These are phyloP conservation scores for Ondatra zibethicus DNA, from an alignment of 2,113 vertebrate species.

Conservation along the genomic window DNA sequence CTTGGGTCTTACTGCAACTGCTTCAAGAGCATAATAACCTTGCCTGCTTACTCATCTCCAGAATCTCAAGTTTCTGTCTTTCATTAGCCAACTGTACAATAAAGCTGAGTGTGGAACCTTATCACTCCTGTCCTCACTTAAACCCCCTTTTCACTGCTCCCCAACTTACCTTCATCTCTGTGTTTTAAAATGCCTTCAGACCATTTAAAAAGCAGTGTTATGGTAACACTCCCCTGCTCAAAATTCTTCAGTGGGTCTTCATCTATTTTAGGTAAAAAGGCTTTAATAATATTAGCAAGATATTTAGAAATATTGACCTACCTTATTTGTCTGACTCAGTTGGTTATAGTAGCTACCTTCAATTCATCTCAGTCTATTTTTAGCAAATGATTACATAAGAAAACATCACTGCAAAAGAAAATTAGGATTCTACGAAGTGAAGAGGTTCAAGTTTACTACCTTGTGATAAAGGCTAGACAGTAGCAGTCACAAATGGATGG, in stretches of 20 bases:
- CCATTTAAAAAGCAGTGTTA: not conserved
- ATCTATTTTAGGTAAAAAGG: slow-evolving; percentile 33
- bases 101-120: not conserved
- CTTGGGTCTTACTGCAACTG: slow-evolving; percentile 20
- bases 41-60: slow-evolving; percentile 44
- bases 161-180: not conserved
- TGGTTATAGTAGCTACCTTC: not conserved
- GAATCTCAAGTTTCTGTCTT: slow-evolving; percentile 6
- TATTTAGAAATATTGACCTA: not conserved
- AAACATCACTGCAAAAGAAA: not conserved
- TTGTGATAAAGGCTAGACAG: not conserved
- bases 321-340: slow-evolving; percentile 49
- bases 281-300: slow-evolving; percentile 41
- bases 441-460: not conserved
- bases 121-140: not conserved
- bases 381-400: not conserved
- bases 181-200: slow-evolving; percentile 46
- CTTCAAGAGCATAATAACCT: slow-evolving; percentile 23
- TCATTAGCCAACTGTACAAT: slow-evolving; percentile 42
- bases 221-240: not conserved
- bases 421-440: not conserved
- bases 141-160: not conserved
- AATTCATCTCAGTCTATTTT: not conserved
- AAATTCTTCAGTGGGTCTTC: slow-evolving; percentile 8
- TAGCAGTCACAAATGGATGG: not conserved